Evolutionary conservation across 1,140 invertebrate genomes (phyloP), one percentile per base, ranked within the genome.

Genomic region (Drosophila setifemur): DNA sequence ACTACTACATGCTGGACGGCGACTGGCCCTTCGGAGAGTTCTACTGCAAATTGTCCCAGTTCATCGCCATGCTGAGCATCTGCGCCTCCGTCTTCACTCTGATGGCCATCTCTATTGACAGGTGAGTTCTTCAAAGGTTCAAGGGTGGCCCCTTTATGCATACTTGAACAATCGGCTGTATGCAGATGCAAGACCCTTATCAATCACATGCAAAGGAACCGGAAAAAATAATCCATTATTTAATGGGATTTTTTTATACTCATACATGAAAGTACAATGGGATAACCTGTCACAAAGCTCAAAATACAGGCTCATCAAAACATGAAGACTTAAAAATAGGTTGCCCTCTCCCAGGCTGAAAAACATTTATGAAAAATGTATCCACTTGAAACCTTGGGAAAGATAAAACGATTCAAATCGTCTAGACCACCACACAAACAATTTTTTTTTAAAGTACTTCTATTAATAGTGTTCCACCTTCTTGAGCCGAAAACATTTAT

Each of bases 41-140:
- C 52, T 98, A 98, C 91, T 99, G 98, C 93, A 98, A 98, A 92
- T 95, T 99, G 74, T 95, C 94, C 61, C 96, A 97, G 91, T 99
- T 98, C 91, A 95, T 98, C 29, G 95, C 97, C 0, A 95, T 97
- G 1, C 93, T 98, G 23, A 97, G 97, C 37, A 96, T 99, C 66
- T 95, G 95, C 50, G 97, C 96, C 0, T 97, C 96, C 29, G 97
- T 99, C 19, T 98, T 98, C 91, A 99, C 98, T 0, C 93, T 99
- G 31, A 97, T 98, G 95, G 97, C 97, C 50, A 98, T 99, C 71
- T 97, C 97, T 48, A 95, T 98, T 54, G 98, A 99, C 91, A 95
- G 98, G 98, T 99, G 91, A 94, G 94, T 91, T 8, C 7, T 39
- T 29, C 26, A 16, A 25, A 29, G 23, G 21, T 29, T 25, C 35